Evolutionary conservation across 2,113 vertebrate species (phyloP), one percentile per base, ranked within the genome.

Genomic region (Sprattus sprattus): DNA sequence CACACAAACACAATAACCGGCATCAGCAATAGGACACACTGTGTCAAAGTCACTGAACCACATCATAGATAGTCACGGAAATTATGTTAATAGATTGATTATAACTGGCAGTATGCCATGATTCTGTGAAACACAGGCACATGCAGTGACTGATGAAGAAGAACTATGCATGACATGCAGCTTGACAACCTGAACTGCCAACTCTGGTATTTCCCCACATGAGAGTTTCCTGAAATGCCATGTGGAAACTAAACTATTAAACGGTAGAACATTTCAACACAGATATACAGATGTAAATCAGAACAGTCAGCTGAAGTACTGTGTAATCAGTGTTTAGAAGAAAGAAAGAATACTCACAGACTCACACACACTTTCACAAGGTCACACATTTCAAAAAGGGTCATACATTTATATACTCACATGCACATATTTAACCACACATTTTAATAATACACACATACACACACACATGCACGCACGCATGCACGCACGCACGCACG

Each of bases 51-150:
- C 64, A 67, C n/a, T 67, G n/a, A 78, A 78, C 28, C 25, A 18
- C 13, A 15, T 13, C 16, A 78, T 32, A 78, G 71, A 78, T 32
- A 78, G 71, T 3, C 3, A 78, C 39, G 71, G 71, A 78, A 78
- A 78, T 78, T 13, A 78, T 78, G 28, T 10, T 39, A 78, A 39
- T 71, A 71, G 15, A 78, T 78, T 71, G 64, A 71, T 71, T 71
- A 32, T 28, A 32, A 71, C n/a, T 71, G 64, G 64, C 64, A 32
- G 64, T 15, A 28, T 13, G 3, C 32, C 71, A 78, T 2, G 0
- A 28, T 78, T 44, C 0, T 44, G 13, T 32, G 32, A 44, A 44
- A 18, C 28, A 78, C 25, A 39, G 71, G 3, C 22, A 4, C 60
- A 25, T n/a, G 22, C 8, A 39, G 13, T 39, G 32, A 78, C 71